These are phyloP conservation scores for Alexandromys oeconomus DNA, from an alignment of 2,797 vertebrate species.

Conservation along the genomic window DNA sequence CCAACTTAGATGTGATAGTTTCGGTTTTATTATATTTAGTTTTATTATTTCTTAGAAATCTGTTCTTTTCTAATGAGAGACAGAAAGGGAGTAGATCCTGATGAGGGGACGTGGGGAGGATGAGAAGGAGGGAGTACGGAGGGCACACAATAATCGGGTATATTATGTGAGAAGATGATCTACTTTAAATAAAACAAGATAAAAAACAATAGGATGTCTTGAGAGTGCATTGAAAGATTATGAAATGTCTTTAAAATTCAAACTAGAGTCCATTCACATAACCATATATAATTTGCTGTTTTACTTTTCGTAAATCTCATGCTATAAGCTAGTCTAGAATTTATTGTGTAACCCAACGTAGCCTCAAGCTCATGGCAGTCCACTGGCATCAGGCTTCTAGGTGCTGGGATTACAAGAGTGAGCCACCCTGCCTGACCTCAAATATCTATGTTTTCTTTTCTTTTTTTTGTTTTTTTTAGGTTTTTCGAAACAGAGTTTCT, in stretches of 20 bases:
- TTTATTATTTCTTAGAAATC: neutral
- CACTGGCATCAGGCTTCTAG: neutral
- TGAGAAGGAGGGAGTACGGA: accelerated
- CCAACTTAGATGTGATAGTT: neutral
- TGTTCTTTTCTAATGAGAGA: neutral
- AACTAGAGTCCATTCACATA: slow-evolving; percentile 32
- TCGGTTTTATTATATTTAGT: neutral
- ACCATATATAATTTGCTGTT: neutral
- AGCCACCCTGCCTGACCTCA: neutral
- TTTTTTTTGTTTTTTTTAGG: no score
- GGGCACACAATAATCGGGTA: neutral
- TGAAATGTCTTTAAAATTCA: slow-evolving; percentile 33
- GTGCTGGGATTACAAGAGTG: neutral
- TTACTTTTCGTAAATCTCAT: neutral
- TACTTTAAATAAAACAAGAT: neutral
- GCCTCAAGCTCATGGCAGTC: neutral
- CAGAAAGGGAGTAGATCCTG: neutral
- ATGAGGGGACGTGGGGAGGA: neutral
- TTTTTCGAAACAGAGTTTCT: no score
- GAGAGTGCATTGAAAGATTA: slow-evolving; percentile 6
- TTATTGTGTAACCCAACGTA: neutral
- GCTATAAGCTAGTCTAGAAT: no score
- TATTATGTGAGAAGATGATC: neutral
- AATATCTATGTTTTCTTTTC: neutral
- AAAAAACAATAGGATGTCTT: neutral